These are phyloP conservation scores for Orchestia grillus DNA, from an alignment of 1,140 invertebrate species.

Conservation along the genomic window DNA sequence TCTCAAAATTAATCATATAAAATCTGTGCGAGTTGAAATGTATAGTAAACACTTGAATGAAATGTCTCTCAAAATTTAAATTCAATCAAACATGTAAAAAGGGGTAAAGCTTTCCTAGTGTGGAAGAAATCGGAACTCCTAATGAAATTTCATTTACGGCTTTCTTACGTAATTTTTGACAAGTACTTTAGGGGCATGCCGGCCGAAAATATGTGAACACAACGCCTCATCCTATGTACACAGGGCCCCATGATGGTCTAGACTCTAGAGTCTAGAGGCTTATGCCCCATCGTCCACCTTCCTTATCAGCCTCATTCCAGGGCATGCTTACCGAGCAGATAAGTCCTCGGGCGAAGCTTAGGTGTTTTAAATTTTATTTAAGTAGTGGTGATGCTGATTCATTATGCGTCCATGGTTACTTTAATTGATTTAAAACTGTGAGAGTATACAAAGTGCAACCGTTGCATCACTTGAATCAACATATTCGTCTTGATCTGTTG, in stretches of 20 bases:
- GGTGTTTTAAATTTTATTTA: background rate
- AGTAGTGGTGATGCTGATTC: background rate
- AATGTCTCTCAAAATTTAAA: background rate
- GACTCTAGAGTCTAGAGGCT: too few species aligned
- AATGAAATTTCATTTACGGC: background rate
- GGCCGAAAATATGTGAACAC: background rate
- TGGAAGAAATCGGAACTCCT: background rate
- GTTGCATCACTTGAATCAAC: background rate
- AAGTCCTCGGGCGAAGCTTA: conserved; percentile 11
- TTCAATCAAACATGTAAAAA: background rate
- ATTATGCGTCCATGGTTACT: background rate
- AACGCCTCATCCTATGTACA: background rate
- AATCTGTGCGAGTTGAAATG: background rate
- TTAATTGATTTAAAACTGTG: background rate
- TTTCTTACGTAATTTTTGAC: background rate
- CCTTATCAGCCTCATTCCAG: conserved; percentile 30
- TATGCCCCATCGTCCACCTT: background rate
- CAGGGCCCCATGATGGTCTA: background rate
- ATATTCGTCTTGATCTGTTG: background rate
- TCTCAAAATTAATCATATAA: background rate
- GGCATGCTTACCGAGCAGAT: conserved; percentile 5
- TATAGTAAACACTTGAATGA: background rate
- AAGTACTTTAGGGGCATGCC: background rate
- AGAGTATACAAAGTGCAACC: background rate
- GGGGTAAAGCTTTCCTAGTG: background rate